These are phyloP conservation scores for Daboia siamensis DNA, from an alignment of 2,113 vertebrate species.

Conservation along the genomic window DNA sequence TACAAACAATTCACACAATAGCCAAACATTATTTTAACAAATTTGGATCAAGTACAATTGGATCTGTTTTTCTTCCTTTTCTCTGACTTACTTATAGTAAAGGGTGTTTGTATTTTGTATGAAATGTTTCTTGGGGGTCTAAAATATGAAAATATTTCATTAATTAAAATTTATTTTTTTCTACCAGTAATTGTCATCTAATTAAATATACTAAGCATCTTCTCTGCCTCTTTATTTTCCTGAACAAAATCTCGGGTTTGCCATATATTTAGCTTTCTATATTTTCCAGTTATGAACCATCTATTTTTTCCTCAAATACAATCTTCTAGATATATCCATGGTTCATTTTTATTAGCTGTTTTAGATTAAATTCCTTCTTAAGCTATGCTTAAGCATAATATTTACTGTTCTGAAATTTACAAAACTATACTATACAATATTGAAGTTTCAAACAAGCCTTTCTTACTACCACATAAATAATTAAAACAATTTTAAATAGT, in stretches of 20 bases:
- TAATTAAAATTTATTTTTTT: background rate
- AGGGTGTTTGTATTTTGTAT: background rate
- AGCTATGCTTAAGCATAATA: background rate
- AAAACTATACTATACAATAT: background rate
- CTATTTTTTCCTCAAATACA: background rate
- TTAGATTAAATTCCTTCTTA: background rate
- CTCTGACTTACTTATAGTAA: background rate
- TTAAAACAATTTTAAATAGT: background rate
- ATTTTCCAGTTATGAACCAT: background rate
- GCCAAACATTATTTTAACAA: background rate
- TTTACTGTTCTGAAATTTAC: background rate
- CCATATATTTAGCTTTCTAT: background rate
- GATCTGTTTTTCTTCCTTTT: background rate
- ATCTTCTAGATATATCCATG: background rate
- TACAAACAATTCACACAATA: background rate
- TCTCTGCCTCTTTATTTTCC: background rate
- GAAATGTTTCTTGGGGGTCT: background rate
- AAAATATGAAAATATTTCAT: background rate
- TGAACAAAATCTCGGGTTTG: background rate
- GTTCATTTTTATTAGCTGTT: background rate
- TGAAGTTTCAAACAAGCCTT: background rate
- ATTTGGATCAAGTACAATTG: background rate
- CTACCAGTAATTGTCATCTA: background rate
- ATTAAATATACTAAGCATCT: background rate
- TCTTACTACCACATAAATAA: background rate